Evolutionary conservation across 2,797 vertebrate species (phyloP).

Genomic region (Gymnopithys bicolor): DNA sequence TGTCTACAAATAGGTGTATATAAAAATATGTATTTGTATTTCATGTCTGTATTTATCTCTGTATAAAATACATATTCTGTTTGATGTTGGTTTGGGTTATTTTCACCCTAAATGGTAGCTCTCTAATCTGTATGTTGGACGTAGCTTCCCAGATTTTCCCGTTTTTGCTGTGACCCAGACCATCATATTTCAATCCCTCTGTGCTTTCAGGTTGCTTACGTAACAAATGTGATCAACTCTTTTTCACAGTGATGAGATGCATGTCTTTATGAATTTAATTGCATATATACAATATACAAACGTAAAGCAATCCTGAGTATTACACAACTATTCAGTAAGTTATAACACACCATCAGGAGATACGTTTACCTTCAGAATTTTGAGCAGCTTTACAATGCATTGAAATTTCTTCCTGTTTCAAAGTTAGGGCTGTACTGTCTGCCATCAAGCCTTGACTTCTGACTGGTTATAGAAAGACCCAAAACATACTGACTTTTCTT

Average conservation of each 20-base stretch:
- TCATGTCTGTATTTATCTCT: neutral
- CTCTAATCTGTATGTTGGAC: neutral
- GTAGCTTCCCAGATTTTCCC: neutral
- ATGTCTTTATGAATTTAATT: neutral
- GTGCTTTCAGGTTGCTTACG: neutral
- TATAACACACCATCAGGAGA: neutral
- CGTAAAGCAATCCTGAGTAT: neutral
- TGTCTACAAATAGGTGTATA: neutral
- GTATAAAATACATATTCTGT: neutral
- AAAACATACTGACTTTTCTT: neutral
- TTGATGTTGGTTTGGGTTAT: neutral
- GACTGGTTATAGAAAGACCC: neutral
- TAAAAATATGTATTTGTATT: neutral
- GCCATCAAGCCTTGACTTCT: neutral
- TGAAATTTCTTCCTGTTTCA: neutral
- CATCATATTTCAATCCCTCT: neutral
- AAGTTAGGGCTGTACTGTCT: neutral
- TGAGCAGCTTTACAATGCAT: neutral
- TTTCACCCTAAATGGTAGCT: neutral
- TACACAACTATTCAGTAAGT: neutral
- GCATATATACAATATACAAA: neutral
- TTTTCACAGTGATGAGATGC: neutral
- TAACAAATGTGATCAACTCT: fast-evolving
- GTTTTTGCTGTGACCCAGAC: neutral
- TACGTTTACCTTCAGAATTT: neutral